These are phyloP conservation scores for Gastracanthus pulcherrimus DNA, from an alignment of 2,888 invertebrate genomes.

Conservation along the genomic window DNA sequence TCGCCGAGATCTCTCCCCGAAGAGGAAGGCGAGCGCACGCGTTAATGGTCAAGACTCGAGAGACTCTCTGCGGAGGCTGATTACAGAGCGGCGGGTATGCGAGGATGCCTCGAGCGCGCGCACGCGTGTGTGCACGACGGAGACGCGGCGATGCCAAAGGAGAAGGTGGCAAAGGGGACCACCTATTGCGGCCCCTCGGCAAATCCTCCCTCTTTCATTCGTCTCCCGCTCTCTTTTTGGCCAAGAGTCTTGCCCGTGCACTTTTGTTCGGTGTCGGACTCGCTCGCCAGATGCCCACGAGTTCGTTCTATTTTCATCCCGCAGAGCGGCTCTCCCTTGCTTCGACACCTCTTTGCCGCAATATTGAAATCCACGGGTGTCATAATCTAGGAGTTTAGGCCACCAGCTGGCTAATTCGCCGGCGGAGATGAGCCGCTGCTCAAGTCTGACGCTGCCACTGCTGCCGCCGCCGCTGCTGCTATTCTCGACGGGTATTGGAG, in stretches of 20 bases:
- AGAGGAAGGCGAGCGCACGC: slow-evolving; percentile 42
- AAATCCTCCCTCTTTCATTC: slow-evolving; percentile 63
- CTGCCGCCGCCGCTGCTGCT: background rate
- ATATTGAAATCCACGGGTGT: slow-evolving; percentile 61
- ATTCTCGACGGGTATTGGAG: too few relatives aligned
- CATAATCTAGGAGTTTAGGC: slow-evolving; percentile 67
- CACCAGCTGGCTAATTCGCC: slow-evolving; percentile 68
- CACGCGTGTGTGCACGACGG: slow-evolving; percentile 27
- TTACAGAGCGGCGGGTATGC: slow-evolving; percentile 69
- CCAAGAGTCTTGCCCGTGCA: background rate
- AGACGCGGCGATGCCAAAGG: too few relatives aligned
- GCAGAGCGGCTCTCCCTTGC: background rate
- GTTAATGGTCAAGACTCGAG: slow-evolving; percentile 65
- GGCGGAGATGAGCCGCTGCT: background rate
- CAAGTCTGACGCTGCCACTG: background rate
- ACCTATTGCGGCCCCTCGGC: slow-evolving; percentile 64
- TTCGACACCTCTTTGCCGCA: background rate
- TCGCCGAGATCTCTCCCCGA: too few relatives aligned
- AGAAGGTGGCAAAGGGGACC: slow-evolving; percentile 66
- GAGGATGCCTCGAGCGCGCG: slow-evolving; percentile 54
- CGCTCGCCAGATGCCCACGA: slow-evolving; percentile 12
- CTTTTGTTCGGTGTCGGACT: background rate
- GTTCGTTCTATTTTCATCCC: background rate
- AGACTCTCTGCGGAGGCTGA: slow-evolving; percentile 61
- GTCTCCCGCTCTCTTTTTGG: background rate